Evolutionary conservation across 2,113 vertebrate genomes (phyloP), one percentile per base, ranked within the genome.

Genomic region (Empidonax alnorum): DNA sequence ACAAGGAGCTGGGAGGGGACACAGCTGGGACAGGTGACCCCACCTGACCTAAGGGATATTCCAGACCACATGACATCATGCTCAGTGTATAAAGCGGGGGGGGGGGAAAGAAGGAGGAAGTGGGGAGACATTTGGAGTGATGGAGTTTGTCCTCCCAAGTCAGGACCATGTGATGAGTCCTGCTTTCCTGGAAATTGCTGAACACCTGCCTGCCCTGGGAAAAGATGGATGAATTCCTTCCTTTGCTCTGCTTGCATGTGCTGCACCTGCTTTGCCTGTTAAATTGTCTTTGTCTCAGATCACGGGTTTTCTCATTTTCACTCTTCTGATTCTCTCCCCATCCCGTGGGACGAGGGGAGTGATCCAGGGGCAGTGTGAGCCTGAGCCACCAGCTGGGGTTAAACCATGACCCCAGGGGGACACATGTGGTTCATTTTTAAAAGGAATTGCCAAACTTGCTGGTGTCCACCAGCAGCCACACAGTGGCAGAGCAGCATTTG

Each of bases 351-450:
- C 16, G 56, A n/a, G 8, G 9, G 4, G 7, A 11, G 10, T 56
- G 35, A 53, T 15, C 0, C 0, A 37, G 37, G 25, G 18, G 33
- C 4, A 24, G 7, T 21, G 61, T 55, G 41, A 33, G 35, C 35
- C 31, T 68, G 33, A 74, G 30, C 11, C 14, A 23, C 11, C 39
- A 23, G 23, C 73, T 49, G 44, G 19, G 10, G 23, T 44, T 25
- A 44, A 25, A 55, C 19, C 22, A 37, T 3, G 16, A 12, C 2
- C 15, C 22, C 20, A 18, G 30, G 41, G 27, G 50, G 8, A 52
- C 3, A 10, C 0, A 0, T 31, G n/a, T 22, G 3, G 8, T 14
- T 61, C 12, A 8, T 67, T 87, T 90, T 49, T 22, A 49, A 84
- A 77, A 69, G 47, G 6, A 31, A 33, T 6, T 65, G 19, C n/a